A percentile compares a stretch with the other conserved stretches of the same genome.
These are phyloP conservation scores for Phalloptychus januarius DNA, from an alignment of 2,797 vertebrate species.

Conservation along the genomic window DNA sequence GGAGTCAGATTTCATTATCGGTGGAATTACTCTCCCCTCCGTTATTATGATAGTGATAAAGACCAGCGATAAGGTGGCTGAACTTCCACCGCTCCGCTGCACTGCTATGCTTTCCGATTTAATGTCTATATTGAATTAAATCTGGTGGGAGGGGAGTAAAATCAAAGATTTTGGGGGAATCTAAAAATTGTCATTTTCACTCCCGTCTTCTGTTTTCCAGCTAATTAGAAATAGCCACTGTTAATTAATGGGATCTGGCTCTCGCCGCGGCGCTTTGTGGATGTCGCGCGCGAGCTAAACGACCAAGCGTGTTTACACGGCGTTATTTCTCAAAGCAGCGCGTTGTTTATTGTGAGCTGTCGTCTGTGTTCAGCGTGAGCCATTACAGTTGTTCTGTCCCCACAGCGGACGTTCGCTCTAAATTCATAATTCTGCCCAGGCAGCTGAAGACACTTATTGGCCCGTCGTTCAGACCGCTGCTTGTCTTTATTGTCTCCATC, in stretches of 20 bases:
- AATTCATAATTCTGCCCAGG: constrained; percentile 14
- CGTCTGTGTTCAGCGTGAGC: neutral
- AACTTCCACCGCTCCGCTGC: constrained; percentile 49
- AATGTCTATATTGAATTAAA: constrained; percentile 47
- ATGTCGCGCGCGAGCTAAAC: neutral
- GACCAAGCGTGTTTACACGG: neutral
- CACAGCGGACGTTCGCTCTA: constrained; percentile 7
- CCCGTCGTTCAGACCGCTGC: constrained; percentile 17
- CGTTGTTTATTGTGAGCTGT: neutral
- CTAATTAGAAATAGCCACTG: neutral
- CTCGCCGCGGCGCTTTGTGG: neutral
- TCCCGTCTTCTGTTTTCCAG: neutral
- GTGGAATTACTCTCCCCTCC: constrained; percentile 70
- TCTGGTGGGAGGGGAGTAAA: constrained; percentile 5
- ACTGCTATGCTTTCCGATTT: constrained; percentile 39
- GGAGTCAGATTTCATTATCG: constrained; percentile 77
- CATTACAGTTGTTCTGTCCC: neutral
- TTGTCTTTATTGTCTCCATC: neutral
- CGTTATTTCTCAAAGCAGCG: neutral
- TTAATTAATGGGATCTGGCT: constrained; percentile 13
- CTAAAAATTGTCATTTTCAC: neutral
- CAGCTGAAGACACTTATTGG: neutral
- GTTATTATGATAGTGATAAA: constrained; percentile 58
- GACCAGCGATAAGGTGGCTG: constrained; percentile 54
- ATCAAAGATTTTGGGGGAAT: neutral